Evolutionary conservation across 2,888 invertebrate genomes (phyloP), one percentile per base, ranked within the genome.

Genomic region (Kryphioiulus occultus): DNA sequence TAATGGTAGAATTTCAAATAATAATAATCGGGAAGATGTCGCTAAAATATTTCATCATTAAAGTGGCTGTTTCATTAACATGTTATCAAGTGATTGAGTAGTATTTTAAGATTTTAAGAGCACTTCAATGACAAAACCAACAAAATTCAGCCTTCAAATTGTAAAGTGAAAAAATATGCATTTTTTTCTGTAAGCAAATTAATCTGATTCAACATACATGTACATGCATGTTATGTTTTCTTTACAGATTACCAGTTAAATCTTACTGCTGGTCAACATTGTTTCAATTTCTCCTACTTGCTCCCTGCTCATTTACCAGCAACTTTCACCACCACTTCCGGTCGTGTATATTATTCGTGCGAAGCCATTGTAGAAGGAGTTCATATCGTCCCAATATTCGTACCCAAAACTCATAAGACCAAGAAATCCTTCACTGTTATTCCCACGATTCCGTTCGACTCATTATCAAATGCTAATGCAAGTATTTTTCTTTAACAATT

Each of bases 311-410:
- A 42, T 42, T 86, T 86, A 26, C 86, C 86, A 47, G 44, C 47
- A 22, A 47, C 86, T 10, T 86, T 44, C 17, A 86, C 39, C 7
- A 47, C 42, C 47, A 9, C 1, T 44, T 44, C 47, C 0, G 86
- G 86, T 22, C 42, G 86, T 22, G 86, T 86, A 0, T 44, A 86
- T 47, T 86, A 86, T 53, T 47, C 44, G 32, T 86, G 86, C 44
- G 86, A 86, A 86, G 86, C 30, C 86, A 53, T 86, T 53, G 44
- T 86, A 47, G 53, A 86, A 86, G 26, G 86, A 2, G 39, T 35
- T 35, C 84, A 84, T 12, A 15, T 68, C 9, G 26, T 68, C 10
- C 68, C 68, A 26, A 68, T 68, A 22, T n/a, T 68, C 15, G 4
- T 10, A 12, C 68, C 26, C 22, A 68, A 26, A 68, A 84, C 17